Evolutionary conservation across 2,888 invertebrate genomes (phyloP).

Genomic region (Lycocerus yunnanus): DNA sequence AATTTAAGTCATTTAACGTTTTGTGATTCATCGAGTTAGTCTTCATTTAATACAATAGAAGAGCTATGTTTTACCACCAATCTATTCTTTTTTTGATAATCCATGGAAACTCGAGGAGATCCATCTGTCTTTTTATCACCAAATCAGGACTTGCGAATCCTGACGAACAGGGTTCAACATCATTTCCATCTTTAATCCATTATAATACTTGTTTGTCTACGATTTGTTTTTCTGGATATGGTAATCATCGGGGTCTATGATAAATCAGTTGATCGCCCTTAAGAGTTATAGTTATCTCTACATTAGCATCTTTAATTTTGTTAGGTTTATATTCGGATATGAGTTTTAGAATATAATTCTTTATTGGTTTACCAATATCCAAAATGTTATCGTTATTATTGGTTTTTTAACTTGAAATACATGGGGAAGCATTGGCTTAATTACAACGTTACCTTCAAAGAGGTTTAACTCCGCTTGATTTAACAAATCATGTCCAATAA

Average conservation of each 20-base stretch:
- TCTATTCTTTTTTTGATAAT: slow-evolving; percentile 47
- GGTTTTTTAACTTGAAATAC: too few relatives aligned
- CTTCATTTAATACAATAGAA: slow-evolving; percentile 45
- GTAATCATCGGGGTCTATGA: slow-evolving; percentile 8
- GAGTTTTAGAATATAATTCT: background rate
- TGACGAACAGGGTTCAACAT: slow-evolving; percentile 18
- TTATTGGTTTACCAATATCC: background rate
- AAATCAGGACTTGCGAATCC: slow-evolving; percentile 17
- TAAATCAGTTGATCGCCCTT: slow-evolving; percentile 15
- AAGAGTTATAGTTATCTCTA: slow-evolving; percentile 8
- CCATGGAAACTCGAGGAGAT: slow-evolving; percentile 43
- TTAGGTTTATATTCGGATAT: background rate
- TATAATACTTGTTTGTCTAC: slow-evolving; percentile 11
- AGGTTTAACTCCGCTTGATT: background rate
- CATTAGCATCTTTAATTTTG: slow-evolving; percentile 1
- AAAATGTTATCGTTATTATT: too few relatives aligned
- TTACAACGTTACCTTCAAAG: too few relatives aligned
- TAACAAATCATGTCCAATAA: too few relatives aligned
- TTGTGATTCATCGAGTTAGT: slow-evolving; percentile 36
- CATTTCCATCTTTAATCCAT: slow-evolving; percentile 12
- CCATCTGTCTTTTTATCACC: slow-evolving; percentile 36
- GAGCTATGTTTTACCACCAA: slow-evolving; percentile 39
- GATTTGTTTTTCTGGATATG: slow-evolving; percentile 8
- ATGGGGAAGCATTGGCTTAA: too few relatives aligned
- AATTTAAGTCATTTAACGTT: background rate